Conservation (phyloP, 2,888 invertebrate species). For the Ryuthela nishihirai region DNA sequence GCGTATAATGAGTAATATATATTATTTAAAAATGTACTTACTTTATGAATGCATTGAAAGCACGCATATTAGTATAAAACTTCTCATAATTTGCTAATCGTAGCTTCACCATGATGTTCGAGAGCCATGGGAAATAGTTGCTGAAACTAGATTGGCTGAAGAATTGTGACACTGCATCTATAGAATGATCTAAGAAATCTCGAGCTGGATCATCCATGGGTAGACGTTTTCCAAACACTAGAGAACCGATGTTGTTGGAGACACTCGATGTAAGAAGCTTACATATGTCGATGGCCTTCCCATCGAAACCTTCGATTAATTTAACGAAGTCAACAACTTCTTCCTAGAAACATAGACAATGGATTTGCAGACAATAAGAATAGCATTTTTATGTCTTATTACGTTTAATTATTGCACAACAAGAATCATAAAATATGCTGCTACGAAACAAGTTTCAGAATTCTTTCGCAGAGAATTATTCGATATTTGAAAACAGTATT, state of each 20-base stretch:
- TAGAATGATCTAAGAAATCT: not conserved
- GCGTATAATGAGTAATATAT: too few relatives aligned
- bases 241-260: constrained; percentile 27
- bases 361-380: too few relatives aligned
- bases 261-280: constrained; percentile 19
- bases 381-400: too few relatives aligned
- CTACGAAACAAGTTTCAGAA: too few relatives aligned
- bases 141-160: not conserved
- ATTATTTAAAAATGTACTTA: too few relatives aligned
- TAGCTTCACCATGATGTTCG: not conserved
- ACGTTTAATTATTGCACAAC: too few relatives aligned
- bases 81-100: not conserved
- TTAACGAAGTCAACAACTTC: constrained; percentile 39
- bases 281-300: constrained; percentile 10
- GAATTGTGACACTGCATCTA: not conserved
- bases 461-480: too few relatives aligned
- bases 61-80: not conserved
- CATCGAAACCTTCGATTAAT: not conserved
- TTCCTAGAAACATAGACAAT: too few relatives aligned
- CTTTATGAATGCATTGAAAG: constrained; percentile 10
- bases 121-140: constrained; percentile 3
- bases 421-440: too few relatives aligned
- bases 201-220: constrained; percentile 24
- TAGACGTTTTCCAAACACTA: constrained; percentile 26
- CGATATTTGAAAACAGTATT: too few relatives aligned